Base-by-base conservation (phyloP, 2,113 vertebrate species). In the Mustelus asterias region DNA sequence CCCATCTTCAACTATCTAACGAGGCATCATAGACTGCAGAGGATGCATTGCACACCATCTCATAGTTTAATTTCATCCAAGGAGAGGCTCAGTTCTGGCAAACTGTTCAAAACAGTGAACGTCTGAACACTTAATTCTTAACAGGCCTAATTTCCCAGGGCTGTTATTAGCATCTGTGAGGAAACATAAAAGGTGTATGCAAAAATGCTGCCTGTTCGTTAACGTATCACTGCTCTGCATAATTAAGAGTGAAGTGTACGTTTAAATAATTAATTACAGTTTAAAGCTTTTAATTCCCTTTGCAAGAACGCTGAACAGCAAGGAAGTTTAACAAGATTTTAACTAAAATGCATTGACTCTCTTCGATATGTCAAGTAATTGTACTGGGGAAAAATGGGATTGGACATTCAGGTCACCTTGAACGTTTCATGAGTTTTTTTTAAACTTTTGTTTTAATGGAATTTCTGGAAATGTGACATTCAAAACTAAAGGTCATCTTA, bases 211-310 rank as follows among this genome's bases (percentile, higher is more conserved):
- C 95, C 96, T 96, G 96, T 96, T 97, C 96, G 96, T 96, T 96
- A 37, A 96, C 93, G 96, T 95, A 96, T 96, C 95, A 96, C 96
- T 96, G 86, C 83, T 89, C 96, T 97, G 97, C 96, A 96, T 97
- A 97, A 96, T 96, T 96, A 95, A 72, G 41, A 95, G 26, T 72
- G 69, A 70, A 76, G 92, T 96, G 95, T 18, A 93, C 96, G 95
- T 96, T 97, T 97, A 96, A 97, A 97, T 97, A 97, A 97, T 97
- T 97, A 95, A 97, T 97, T 97, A 97, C 95, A 0, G 0, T 94
- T 97, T 96, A 41, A 96, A 96, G 88, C 90, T 96, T 92, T 69
- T 96, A 96, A 96, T 96, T 96, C 96, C 96, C 96, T 96, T 96
- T 90, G n/a, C 96, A 96, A 96, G 96, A 96, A 24, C 0, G 0